Evolutionary conservation across 2,113 vertebrate species (phyloP), one percentile per base, ranked within the genome.

Genomic region (Megaleporinus macrocephalus): DNA sequence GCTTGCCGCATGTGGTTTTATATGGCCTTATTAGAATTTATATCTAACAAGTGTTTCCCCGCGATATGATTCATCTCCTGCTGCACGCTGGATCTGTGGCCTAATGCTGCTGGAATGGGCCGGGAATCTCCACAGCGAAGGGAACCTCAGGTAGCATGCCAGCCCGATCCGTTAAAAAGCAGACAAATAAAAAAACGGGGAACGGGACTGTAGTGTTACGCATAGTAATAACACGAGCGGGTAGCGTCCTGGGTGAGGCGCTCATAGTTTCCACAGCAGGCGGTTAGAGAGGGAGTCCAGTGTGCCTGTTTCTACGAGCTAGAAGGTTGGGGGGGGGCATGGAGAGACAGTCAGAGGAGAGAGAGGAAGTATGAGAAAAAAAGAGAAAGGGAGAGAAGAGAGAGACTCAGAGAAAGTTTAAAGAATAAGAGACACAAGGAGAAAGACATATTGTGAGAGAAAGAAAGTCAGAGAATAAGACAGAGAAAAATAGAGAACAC

Each of bases 11-110:
- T 86, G 83, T 57, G 86, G 72, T 85, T 83, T 86, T 83, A 80
- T 87, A 76, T 70, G 59, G 86, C 79, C 81, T 85, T 85, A 82
- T 85, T 86, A 85, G 81, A 86, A 87, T 87, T 86, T 84, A 85
- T 85, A 84, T 89, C 76, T 85, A 83, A 84, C 83, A 85, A 87
- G 84, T 85, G 86, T 85, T 87, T 86, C 86, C 86, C 69, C 27
- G 79, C 41, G 27, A 82, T 78, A 73, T 87, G 86, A 87, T 86
- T 86, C 83, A 86, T 83, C 83, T 85, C 62, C 66, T 74, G 71
- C 66, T 63, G 73, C 47, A 82, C 26, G 26, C 84, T 72, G 66
- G 77, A 71, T 79, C 36, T 49, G 13, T 49, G 27, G 29, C 71
- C 68, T 86, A 80, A 86, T 79, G 74, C 80, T 51, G 29, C 78